Base-by-base conservation (phyloP, 2,113 vertebrate species). In the Stigmatopora nigra region DNA sequence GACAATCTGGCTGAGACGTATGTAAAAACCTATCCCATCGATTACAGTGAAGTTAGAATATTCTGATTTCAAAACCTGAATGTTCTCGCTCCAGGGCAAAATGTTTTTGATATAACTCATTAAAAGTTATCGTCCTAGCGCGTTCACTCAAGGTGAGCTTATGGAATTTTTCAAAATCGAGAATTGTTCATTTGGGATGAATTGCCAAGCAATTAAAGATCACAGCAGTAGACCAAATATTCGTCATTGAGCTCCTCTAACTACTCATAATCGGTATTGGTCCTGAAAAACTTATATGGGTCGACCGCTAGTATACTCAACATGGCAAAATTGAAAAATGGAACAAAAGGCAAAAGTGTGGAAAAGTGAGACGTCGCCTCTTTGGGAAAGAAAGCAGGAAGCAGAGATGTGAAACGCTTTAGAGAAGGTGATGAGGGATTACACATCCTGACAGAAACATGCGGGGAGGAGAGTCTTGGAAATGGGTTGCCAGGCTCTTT, bases 161-260 rank as follows among this genome's bases (percentile, higher is more conserved):
- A 68, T 65, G 5, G 1, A 65, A 20, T 59, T 71, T 66, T 71
- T 55, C 66, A 59, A 69, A 41, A 81, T 67, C 72, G 51, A 58
- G 59, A 45, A 25, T 14, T 81, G 82, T 78, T 82, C 78, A 80
- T 78, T 65, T 48, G 71, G 75, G 56, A 78, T 77, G 72, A 78
- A 64, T 73, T 79, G 61, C 49, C 52, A 81, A 67, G 72, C 80
- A 85, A 86, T 86, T 84, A 84, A 44, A 63, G 47, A 60, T 79
- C 67, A 68, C 51, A 58, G 69, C 64, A 71, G 69, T 68, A 71
- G n/a, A 17, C 25, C 25, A 31, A 31, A 31, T 31, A 31, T 31
- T 31, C 3, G 25, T 31, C 25, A 31, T 31, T 3, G 25, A 31
- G 25, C 25, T 31, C 25, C 25, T 2, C 25, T 31, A 31, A 31